phyloP scores from a whole-genome alignment of 37 sponge, comb jelly and placozoan genomes.

The Halichondria panicea region DNA sequence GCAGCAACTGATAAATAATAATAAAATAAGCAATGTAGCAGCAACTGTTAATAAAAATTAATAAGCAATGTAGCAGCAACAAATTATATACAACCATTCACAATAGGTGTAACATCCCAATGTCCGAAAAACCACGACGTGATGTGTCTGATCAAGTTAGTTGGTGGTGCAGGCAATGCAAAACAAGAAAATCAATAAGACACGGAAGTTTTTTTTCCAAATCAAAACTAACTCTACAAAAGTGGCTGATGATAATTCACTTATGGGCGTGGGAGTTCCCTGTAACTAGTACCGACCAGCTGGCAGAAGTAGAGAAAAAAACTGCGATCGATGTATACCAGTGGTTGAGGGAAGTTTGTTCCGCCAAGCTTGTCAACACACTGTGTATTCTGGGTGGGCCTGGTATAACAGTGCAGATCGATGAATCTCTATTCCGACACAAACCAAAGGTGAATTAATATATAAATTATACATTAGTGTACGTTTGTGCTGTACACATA shows the following conservation, averaged over 20 bases:
- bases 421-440: constrained; percentile 53
- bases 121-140: constrained; percentile 2
- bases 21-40: no score
- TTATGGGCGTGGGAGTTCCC: constrained; percentile 52
- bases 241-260: constrained; percentile 57
- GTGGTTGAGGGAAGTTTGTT: constrained; percentile 58
- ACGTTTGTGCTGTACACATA: background rate
- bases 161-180: constrained; percentile 52
- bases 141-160: constrained; percentile 40
- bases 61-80: no score
- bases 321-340: constrained; percentile 60
- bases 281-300: constrained; percentile 27
- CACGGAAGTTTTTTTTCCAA: constrained; percentile 53
- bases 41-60: no score
- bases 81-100: no score
- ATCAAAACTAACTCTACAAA: constrained; percentile 47
- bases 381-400: constrained; percentile 39
- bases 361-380: background rate
- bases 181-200: constrained; percentile 36
- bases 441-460: constrained; percentile 37
- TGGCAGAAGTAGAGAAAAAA: constrained; percentile 18
- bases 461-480: background rate
- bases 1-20: no score
- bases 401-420: constrained; percentile 45
- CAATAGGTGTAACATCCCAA: no score